Conservation (phyloP, 1,140 invertebrate genomes). For the Protaetia brevitarsis region DNA sequence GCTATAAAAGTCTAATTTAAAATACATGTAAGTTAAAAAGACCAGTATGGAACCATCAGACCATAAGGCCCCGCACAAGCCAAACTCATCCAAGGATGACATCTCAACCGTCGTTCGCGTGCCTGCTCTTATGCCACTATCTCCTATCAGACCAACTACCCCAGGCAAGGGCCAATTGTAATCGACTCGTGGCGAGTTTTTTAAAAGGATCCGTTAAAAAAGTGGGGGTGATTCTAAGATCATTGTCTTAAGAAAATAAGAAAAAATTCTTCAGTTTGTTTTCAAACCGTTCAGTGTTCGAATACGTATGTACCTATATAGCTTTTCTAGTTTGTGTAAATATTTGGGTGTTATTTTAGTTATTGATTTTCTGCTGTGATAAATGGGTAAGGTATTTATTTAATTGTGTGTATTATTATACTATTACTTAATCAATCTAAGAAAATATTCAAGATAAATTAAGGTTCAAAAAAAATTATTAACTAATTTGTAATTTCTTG, state of each 20-base stretch:
- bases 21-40: background rate
- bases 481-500: too few species aligned
- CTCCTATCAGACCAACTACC: constrained; percentile 20
- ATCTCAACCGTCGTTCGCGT: constrained; percentile 43
- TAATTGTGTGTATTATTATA: too few species aligned
- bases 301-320: too few species aligned
- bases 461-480: too few species aligned
- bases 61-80: constrained; percentile 38
- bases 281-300: background rate
- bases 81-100: constrained; percentile 42
- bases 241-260: constrained; percentile 23
- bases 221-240: constrained; percentile 35
- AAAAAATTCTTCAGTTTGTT: constrained; percentile 17
- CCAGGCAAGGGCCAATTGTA: background rate
- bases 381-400: too few species aligned
- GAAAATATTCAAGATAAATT: too few species aligned
- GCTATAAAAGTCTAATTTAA: too few species aligned
- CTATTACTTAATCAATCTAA: too few species aligned
- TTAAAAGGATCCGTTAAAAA: constrained; percentile 38
- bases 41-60: constrained; percentile 32
- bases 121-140: constrained; percentile 32
- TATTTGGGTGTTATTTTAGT: background rate
- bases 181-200: background rate
- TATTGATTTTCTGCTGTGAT: too few species aligned
- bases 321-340: background rate